These are phyloP conservation scores for Ptyas mucosa DNA, from an alignment of 2,113 vertebrate species.

Conservation along the genomic window DNA sequence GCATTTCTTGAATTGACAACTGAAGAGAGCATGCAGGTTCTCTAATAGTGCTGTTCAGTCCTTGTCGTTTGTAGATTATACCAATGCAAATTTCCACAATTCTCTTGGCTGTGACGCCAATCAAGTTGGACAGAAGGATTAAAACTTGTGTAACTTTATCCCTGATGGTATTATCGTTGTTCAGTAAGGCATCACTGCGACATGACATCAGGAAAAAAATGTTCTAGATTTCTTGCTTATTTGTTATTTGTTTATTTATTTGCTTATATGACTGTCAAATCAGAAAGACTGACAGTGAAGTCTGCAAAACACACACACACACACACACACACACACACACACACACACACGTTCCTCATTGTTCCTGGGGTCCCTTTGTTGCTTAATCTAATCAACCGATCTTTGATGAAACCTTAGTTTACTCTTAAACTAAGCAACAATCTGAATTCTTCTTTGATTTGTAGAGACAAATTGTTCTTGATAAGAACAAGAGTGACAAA, in stretches of 20 bases:
- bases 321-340: too few species aligned
- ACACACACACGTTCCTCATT: not conserved
- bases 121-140: not conserved
- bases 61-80: not conserved
- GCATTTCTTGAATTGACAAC: not conserved
- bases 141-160: not conserved
- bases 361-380: not conserved
- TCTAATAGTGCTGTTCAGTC: not conserved
- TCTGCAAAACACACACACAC: not conserved
- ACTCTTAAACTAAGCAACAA: not conserved
- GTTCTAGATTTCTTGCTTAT: not conserved
- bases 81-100: not conserved
- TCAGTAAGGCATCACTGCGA: fast-evolving
- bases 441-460: not conserved
- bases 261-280: not conserved
- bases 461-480: not conserved
- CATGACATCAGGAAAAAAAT: not conserved
- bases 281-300: not conserved
- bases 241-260: not conserved
- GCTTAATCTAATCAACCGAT: not conserved
- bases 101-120: not conserved
- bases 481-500: not conserved
- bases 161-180: fast-evolving
- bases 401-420: not conserved
- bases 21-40: not conserved